These are phyloP conservation scores for Formica exsecta DNA, from an alignment of 1,140 invertebrate species.

Conservation along the genomic window DNA sequence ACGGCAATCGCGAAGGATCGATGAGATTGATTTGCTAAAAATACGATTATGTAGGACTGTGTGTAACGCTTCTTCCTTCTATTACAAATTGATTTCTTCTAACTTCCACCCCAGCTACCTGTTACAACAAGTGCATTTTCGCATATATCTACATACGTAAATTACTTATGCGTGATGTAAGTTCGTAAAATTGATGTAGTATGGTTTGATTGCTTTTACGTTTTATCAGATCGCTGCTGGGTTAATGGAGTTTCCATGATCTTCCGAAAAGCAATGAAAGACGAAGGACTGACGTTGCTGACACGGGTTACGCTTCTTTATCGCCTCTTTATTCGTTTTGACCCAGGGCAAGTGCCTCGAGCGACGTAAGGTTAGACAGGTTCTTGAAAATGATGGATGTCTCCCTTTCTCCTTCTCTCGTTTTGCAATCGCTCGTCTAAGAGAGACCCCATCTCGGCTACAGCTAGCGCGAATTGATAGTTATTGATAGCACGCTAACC, in stretches of 20 bases:
- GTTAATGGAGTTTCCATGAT: slow-evolving; percentile 75
- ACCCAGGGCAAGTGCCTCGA: slow-evolving; percentile 71
- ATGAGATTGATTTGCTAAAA: slow-evolving; percentile 50
- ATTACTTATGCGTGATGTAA: slow-evolving; percentile 45
- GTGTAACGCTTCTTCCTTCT: not conserved
- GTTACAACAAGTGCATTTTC: slow-evolving; percentile 28
- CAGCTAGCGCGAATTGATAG: slow-evolving; percentile 77
- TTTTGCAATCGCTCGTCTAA: slow-evolving; percentile 67
- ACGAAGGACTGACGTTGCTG: slow-evolving; percentile 72
- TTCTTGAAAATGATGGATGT: slow-evolving; percentile 78
- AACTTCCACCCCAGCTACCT: not conserved
- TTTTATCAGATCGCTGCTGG: slow-evolving; percentile 39
- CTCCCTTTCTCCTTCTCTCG: slow-evolving; percentile 70
- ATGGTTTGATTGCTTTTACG: slow-evolving; percentile 55
- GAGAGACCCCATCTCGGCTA: slow-evolving; percentile 43
- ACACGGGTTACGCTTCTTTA: slow-evolving; percentile 74
- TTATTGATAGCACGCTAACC: slow-evolving; percentile 81
- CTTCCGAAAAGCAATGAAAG: slow-evolving; percentile 68
- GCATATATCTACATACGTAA: slow-evolving; percentile 40
- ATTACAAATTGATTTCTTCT: slow-evolving; percentile 45
- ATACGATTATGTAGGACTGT: slow-evolving; percentile 25
- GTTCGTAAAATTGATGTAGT: slow-evolving; percentile 41
- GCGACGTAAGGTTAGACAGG: slow-evolving; percentile 74
- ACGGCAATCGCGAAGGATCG: slow-evolving; percentile 23
- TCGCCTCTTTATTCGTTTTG: slow-evolving; percentile 72